Base-by-base conservation (phyloP, 1,140 invertebrate genomes). In the Caerostris extrusa region DNA sequence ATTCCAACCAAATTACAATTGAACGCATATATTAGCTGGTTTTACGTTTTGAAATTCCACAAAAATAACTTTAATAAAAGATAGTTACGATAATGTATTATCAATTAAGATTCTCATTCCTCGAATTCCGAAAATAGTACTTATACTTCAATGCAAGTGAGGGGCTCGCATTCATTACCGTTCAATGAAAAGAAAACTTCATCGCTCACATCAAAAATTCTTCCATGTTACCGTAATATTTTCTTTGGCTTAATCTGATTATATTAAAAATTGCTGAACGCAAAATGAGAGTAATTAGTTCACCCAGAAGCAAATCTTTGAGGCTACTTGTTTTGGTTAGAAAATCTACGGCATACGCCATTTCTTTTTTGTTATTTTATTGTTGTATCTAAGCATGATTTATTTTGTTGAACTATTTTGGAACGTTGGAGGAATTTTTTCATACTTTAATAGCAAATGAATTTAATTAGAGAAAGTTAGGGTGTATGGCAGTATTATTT, bases 221-320 rank as follows among this genome's bases (percentile, higher is more conserved):
- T 53, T 88, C 61, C n/a, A 34, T 64, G 10, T n/a, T 5, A 58
- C 10, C 60, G 67, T 55, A 88, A 88, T 34, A 88, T 88, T 88
- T 88, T 88, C 86, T 85, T 85, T 58, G 19, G 58, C 56, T 85
- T 85, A 58, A 88, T 88, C 19, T 67, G 77, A 71, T 82, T 92
- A 77, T 58, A 85, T 85, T 85, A 92, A 92, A 92, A 92, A 61
- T 85, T 17, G 58, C 34, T 61, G 58, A 69, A 67, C 77, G 55
- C 58, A 83, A 67, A 92, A 85, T 92, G 7, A 61, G 77, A 55
- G 77, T 92, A 85, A 92, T 92, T 92, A 85, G 61, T 92, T 92
- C 61, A 10, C 60, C 55, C 50, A 55, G 55, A 85, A 69, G 61
- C 82, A 91, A 53, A 50, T 60, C 50, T 91, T 19, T 5, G 7